These are phyloP conservation scores for Hepsetus odoe DNA, from an alignment of 2,113 vertebrate genomes.

Conservation along the genomic window DNA sequence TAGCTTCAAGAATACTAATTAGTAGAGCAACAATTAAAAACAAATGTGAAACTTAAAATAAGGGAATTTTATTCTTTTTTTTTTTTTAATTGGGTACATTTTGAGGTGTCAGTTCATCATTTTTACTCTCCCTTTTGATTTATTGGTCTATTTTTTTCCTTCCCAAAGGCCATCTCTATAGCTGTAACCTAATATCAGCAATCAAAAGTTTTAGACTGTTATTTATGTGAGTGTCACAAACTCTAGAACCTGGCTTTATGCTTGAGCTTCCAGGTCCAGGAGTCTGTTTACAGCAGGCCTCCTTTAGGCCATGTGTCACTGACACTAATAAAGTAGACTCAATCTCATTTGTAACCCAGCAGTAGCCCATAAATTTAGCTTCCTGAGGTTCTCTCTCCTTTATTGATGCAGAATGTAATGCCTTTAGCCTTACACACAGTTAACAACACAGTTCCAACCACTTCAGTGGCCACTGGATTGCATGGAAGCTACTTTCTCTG, in stretches of 20 bases:
- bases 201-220: slow-evolving; percentile 57
- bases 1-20: not conserved
- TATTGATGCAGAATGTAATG: not conserved
- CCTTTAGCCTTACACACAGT: not conserved
- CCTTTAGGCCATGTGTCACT: slow-evolving; percentile 33
- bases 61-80: not conserved
- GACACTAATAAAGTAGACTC: slow-evolving; percentile 9
- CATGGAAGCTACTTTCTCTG: too few relatives aligned
- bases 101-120: slow-evolving; percentile 49
- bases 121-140: slow-evolving; percentile 53
- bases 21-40: not conserved
- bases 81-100: slow-evolving; percentile 39
- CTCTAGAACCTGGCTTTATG: slow-evolving; percentile 13
- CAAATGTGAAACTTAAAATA: not conserved
- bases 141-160: slow-evolving; percentile 46
- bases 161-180: slow-evolving; percentile 55
- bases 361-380: not conserved
- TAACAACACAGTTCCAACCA: not conserved
- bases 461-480: too few relatives aligned
- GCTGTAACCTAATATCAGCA: slow-evolving; percentile 62
- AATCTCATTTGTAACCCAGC: not conserved
- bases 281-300: slow-evolving; percentile 4
- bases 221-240: slow-evolving; percentile 39
- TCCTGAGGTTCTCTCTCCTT: not conserved
- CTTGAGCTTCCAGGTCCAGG: not conserved